A percentile compares a stretch with the other conserved stretches of the same genome.
Conservation (phyloP, 2,888 invertebrate species). For the Drosophila barbarae region DNA sequence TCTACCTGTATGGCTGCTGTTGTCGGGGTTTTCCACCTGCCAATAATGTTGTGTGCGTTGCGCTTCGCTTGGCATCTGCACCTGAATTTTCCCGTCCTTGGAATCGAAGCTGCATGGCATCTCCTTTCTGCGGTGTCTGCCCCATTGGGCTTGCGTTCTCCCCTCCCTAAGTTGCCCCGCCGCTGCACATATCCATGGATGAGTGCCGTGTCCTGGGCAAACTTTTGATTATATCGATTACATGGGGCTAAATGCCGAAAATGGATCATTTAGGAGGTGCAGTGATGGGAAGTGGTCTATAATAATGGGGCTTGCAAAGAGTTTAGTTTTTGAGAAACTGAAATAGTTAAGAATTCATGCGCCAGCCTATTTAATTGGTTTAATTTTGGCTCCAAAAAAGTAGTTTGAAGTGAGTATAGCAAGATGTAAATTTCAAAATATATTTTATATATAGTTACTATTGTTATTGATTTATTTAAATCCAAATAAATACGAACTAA, state of each 20-base stretch:
- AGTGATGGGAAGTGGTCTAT: neutral
- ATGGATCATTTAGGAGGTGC: slow-evolving; percentile 18
- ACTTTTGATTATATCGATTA: slow-evolving; percentile 34
- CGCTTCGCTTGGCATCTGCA: slow-evolving; percentile 41
- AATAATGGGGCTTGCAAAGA: neutral
- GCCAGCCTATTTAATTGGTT: too few relatives aligned
- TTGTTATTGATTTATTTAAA: too few relatives aligned
- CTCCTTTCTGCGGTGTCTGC: slow-evolving; percentile 37
- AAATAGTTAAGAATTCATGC: too few relatives aligned
- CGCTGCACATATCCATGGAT: neutral
- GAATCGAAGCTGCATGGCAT: slow-evolving; percentile 23
- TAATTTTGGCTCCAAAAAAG: too few relatives aligned
- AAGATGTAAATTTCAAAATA: too few relatives aligned
- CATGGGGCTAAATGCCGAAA: slow-evolving; percentile 23
- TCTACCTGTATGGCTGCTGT: slow-evolving; percentile 35
- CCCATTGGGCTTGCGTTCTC: slow-evolving; percentile 16
- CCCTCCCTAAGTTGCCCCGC: neutral
- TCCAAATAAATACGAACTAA: too few relatives aligned
- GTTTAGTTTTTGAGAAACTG: neutral
- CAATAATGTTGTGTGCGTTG: slow-evolving; percentile 44
- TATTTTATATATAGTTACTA: too few relatives aligned
- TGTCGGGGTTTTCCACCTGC: slow-evolving; percentile 33
- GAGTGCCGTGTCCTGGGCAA: slow-evolving; percentile 13
- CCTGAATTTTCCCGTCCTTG: slow-evolving; percentile 44
- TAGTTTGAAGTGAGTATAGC: too few relatives aligned